Percentiles rank a stretch among this genome's conserved stretches.
phyloP scores from a whole-genome alignment of 2,888 invertebrate genomes.

The Tiliacea aurago region DNA sequence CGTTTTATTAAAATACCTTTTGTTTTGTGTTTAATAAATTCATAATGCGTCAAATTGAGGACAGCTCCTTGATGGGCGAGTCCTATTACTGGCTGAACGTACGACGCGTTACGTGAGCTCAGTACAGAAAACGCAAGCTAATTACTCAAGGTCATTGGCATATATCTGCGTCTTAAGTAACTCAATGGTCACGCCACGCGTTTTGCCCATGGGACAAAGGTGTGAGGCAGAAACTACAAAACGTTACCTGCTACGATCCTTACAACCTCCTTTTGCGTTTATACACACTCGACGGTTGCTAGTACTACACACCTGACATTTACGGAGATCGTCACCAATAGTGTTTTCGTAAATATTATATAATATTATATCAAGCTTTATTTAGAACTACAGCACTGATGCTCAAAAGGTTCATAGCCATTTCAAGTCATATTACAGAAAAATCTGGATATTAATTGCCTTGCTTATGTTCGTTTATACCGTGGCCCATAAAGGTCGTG shows the following conservation, averaged over 20 bases:
- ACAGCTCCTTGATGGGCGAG: too few relatives aligned
- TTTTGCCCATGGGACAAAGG: not conserved
- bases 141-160: too few relatives aligned
- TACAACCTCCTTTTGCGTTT: not conserved
- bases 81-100: too few relatives aligned
- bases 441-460: too few relatives aligned
- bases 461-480: not conserved
- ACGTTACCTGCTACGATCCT: not conserved
- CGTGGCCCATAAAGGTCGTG: slow-evolving; percentile 23
- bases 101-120: too few relatives aligned
- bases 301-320: not conserved
- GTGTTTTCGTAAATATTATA: not conserved
- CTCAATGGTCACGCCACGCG: not conserved
- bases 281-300: too few relatives aligned
- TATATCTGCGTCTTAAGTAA: not conserved
- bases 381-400: not conserved
- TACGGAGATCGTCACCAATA: not conserved
- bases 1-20: too few relatives aligned
- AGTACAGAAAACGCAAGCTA: too few relatives aligned
- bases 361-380: not conserved
- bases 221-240: not conserved
- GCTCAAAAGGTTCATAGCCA: not conserved
- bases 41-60: too few relatives aligned
- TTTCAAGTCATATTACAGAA: too few relatives aligned
- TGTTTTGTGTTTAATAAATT: too few relatives aligned